phyloP scores from a whole-genome alignment of 2,113 vertebrate genomes.

The Galeopterus variegatus region DNA sequence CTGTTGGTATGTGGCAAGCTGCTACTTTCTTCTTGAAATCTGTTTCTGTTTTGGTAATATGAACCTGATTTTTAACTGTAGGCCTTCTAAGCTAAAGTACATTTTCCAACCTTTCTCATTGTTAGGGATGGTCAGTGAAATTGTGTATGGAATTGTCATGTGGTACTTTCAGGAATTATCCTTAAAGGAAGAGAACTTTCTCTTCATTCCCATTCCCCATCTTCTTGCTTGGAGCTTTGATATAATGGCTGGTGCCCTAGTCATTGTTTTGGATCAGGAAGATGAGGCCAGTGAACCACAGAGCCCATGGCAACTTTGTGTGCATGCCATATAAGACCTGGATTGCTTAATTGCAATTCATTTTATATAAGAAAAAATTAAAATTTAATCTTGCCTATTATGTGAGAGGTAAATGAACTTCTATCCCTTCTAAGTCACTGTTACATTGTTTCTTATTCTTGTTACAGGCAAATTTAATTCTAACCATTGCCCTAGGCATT shows the following conservation, averaged over 20 bases:
- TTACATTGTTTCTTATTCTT: background rate
- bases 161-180: background rate
- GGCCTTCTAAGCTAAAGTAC: background rate
- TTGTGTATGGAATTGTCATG: background rate
- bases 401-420: background rate
- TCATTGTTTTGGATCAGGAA: background rate
- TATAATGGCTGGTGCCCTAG: background rate
- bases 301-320: background rate
- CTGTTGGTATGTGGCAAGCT: background rate
- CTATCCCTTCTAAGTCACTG: background rate
- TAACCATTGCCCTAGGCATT: background rate
- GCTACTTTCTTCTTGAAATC: background rate
- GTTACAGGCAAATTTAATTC: background rate
- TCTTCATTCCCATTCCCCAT: background rate
- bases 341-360: background rate
- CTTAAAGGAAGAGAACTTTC: background rate
- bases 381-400: background rate
- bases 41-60: background rate
- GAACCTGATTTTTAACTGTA: background rate
- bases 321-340: background rate
- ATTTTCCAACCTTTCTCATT: background rate
- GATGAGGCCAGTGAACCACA: background rate
- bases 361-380: background rate
- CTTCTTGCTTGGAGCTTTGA: background rate
- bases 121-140: background rate